Evolutionary conservation across 2,113 vertebrate genomes (phyloP).

Genomic region (Tragelaphus scriptus): DNA sequence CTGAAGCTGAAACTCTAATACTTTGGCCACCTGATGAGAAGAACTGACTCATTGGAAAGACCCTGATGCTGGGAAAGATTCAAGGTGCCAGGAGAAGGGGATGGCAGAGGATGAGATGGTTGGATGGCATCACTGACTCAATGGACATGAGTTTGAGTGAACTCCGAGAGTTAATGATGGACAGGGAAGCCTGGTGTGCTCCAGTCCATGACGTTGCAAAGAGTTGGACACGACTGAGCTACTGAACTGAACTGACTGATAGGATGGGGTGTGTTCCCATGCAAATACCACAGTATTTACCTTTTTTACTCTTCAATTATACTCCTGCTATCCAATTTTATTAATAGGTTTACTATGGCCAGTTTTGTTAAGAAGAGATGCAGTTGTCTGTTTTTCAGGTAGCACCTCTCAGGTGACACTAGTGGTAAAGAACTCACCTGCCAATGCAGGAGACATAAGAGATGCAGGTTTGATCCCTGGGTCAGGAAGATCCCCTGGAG

Average conservation of each 20-base stretch:
- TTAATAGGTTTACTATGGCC: neutral
- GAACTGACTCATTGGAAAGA: neutral
- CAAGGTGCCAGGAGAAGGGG: neutral
- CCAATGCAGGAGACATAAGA: neutral
- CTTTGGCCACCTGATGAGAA: neutral
- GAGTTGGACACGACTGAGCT: neutral
- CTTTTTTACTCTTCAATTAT: neutral
- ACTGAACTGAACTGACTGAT: neutral
- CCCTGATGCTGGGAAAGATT: neutral
- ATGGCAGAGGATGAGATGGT: neutral
- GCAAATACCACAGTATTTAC: neutral
- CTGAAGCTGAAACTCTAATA: neutral
- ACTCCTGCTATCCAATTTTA: neutral
- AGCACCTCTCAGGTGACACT: neutral
- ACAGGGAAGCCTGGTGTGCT: neutral
- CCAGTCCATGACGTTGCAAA: accelerated
- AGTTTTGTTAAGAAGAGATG: neutral
- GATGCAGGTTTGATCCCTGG: neutral
- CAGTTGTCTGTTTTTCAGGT: neutral
- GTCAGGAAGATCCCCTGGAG: neutral
- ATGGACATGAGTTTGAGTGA: neutral
- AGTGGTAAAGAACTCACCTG: neutral
- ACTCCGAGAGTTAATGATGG: neutral
- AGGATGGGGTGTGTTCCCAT: neutral
- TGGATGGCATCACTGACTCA: neutral